Conservation (phyloP, 2,113 vertebrate species). For the Budorcas taxicolor region DNA sequence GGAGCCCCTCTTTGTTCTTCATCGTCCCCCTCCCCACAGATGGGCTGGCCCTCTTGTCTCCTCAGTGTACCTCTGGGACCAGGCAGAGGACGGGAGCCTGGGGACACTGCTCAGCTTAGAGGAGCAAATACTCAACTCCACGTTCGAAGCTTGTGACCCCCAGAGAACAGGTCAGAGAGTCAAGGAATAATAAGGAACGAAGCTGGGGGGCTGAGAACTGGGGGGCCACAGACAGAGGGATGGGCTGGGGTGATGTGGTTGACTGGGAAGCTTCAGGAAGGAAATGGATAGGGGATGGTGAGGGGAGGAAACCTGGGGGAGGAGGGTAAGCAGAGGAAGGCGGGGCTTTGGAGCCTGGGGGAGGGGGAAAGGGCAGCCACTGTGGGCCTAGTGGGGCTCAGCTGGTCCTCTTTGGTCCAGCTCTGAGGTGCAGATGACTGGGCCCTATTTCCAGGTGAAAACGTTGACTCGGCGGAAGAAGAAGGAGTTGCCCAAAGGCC, state of each 20-base stretch:
- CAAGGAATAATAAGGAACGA: background rate
- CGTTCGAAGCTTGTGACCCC: constrained; percentile 77
- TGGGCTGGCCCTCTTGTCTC: background rate
- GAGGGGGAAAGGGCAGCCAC: background rate
- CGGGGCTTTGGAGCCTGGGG: background rate
- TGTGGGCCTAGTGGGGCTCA: background rate
- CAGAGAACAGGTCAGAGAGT: constrained; percentile 74
- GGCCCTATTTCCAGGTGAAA: background rate
- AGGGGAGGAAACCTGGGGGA: background rate
- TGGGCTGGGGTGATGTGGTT: background rate
- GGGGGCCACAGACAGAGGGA: background rate
- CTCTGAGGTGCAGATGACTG: background rate
- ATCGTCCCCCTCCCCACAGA: background rate
- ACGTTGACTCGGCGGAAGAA: background rate
- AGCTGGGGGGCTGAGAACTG: background rate
- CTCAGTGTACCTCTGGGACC: constrained; percentile 57
- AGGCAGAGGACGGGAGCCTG: background rate
- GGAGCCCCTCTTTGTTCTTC: background rate
- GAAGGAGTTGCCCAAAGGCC: background rate
- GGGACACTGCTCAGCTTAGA: constrained; percentile 60
- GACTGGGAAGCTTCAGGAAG: background rate
- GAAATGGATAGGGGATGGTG: background rate
- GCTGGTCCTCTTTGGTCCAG: background rate
- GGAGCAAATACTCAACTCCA: constrained; percentile 77
- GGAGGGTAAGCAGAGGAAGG: background rate